Conservation (phyloP, 1,140 invertebrate genomes). For the Hylaeus anthracinus region DNA sequence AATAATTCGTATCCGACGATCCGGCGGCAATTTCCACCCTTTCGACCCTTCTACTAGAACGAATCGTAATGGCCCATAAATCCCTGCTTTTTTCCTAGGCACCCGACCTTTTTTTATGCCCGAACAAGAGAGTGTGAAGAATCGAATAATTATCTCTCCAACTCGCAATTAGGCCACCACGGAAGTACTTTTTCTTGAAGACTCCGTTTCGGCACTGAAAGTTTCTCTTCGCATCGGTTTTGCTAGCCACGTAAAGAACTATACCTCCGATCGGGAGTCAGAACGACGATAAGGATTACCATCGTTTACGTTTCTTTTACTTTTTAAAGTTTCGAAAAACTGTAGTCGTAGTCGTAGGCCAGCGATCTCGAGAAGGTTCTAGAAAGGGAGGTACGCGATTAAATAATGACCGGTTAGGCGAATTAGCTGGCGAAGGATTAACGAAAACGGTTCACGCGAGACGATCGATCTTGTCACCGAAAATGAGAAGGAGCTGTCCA, state of each 20-base stretch:
- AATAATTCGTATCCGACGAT: too few species aligned
- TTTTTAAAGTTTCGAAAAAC: too few species aligned
- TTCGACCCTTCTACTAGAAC: slow-evolving; percentile 62
- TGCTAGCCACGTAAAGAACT: too few species aligned
- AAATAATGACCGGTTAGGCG: slow-evolving; percentile 11
- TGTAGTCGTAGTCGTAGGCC: too few species aligned
- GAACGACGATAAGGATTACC: too few species aligned
- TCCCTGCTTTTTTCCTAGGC: slow-evolving; percentile 58
- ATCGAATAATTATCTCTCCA: slow-evolving; percentile 74
- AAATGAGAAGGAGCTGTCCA: slow-evolving; percentile 38
- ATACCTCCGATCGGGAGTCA: too few species aligned
- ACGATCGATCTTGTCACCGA: slow-evolving; percentile 50
- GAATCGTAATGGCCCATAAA: slow-evolving; percentile 74
- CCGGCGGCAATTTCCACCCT: not conserved
- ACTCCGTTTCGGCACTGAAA: slow-evolving; percentile 45
- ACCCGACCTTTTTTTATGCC: slow-evolving; percentile 65
- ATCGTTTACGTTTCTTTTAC: too few species aligned
- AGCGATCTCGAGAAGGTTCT: not conserved
- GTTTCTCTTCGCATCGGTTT: slow-evolving; percentile 34
- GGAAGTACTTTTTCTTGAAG: slow-evolving; percentile 59
- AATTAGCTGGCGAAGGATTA: slow-evolving; percentile 8
- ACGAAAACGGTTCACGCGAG: not conserved
- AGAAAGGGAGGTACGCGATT: not conserved
- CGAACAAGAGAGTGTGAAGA: slow-evolving; percentile 71
- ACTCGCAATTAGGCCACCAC: slow-evolving; percentile 73